Conservation (phyloP, 2,888 invertebrate genomes). For the Meliscaeva auricollis region DNA sequence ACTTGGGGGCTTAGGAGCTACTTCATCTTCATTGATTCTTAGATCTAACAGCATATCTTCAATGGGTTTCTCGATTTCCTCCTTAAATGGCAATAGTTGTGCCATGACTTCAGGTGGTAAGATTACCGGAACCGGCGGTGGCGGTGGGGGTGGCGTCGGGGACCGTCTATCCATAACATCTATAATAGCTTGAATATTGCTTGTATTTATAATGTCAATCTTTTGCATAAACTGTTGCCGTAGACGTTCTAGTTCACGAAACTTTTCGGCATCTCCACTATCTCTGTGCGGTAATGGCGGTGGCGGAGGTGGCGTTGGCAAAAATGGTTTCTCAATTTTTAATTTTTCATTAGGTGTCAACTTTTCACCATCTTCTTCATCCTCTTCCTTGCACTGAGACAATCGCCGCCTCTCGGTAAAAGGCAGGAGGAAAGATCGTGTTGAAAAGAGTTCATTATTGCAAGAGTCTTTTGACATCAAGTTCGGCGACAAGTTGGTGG, state of each 20-base stretch:
- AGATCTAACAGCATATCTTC: slow-evolving; percentile 1
- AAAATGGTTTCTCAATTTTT: slow-evolving; percentile 37
- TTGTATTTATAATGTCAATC: slow-evolving; percentile 82
- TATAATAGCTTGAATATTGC: slow-evolving; percentile 80
- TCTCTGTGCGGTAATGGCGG: slow-evolving; percentile 80
- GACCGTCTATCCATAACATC: slow-evolving; percentile 62
- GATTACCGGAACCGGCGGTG: slow-evolving; percentile 81
- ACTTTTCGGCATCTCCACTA: slow-evolving; percentile 80
- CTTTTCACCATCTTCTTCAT: slow-evolving; percentile 88
- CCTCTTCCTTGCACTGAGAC: slow-evolving; percentile 93
- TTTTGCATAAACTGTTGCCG: slow-evolving; percentile 83
- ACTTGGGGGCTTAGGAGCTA: slow-evolving; percentile 78
- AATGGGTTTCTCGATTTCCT: slow-evolving; percentile 36
- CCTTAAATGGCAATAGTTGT: slow-evolving; percentile 79
- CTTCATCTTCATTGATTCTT: slow-evolving; percentile 8
- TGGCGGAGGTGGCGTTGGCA: slow-evolving; percentile 78
- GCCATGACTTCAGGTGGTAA: slow-evolving; percentile 80
- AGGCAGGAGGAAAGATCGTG: slow-evolving; percentile 84
- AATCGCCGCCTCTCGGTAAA: slow-evolving; percentile 88
- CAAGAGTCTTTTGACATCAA: slow-evolving; percentile 77
- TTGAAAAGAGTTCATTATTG: slow-evolving; percentile 79
- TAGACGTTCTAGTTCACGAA: slow-evolving; percentile 81
- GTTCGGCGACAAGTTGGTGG: slow-evolving; percentile 77
- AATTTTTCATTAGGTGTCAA: slow-evolving; percentile 74
- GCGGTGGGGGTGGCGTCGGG: slow-evolving; percentile 81